These are phyloP conservation scores for Enteromius mattozi DNA, from an alignment of 2,797 vertebrate genomes.

Conservation along the genomic window DNA sequence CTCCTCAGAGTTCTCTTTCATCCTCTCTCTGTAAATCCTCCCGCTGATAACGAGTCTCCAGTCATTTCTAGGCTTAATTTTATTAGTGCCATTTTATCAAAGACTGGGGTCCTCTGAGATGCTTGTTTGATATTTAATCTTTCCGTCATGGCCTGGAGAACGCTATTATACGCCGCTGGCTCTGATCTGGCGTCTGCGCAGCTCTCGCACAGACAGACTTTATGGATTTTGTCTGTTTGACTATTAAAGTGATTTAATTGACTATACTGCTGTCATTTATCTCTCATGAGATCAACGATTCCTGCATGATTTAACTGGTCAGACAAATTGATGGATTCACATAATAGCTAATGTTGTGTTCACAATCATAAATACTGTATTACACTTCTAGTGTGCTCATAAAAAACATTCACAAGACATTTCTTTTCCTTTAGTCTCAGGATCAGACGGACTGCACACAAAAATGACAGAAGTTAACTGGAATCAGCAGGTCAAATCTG, in stretches of 20 bases:
- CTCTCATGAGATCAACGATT: background rate
- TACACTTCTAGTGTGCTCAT: background rate
- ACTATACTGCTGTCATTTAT: background rate
- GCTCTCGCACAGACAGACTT: background rate
- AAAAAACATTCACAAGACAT: background rate
- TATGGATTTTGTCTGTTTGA: conserved; percentile 25
- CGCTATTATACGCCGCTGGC: background rate
- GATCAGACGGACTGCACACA: background rate
- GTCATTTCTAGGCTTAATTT: conserved; percentile 30
- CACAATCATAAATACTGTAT: background rate
- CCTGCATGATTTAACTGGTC: background rate
- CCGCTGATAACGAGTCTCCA: background rate
- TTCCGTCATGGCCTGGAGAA: conserved; percentile 6
- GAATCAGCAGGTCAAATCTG: background rate
- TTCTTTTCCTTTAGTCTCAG: background rate
- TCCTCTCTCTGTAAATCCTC: background rate
- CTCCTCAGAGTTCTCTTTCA: conserved; percentile 26
- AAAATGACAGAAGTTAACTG: background rate
- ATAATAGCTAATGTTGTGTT: background rate
- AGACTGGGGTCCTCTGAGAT: background rate
- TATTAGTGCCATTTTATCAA: conserved; percentile 7
- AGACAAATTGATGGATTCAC: background rate
- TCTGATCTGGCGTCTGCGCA: background rate
- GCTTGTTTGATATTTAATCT: conserved; percentile 15
- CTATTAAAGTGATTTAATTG: conserved; percentile 25